Evolutionary conservation across 2,113 vertebrate species (phyloP), one percentile per base, ranked within the genome.

Genomic region (Tragelaphus scriptus): DNA sequence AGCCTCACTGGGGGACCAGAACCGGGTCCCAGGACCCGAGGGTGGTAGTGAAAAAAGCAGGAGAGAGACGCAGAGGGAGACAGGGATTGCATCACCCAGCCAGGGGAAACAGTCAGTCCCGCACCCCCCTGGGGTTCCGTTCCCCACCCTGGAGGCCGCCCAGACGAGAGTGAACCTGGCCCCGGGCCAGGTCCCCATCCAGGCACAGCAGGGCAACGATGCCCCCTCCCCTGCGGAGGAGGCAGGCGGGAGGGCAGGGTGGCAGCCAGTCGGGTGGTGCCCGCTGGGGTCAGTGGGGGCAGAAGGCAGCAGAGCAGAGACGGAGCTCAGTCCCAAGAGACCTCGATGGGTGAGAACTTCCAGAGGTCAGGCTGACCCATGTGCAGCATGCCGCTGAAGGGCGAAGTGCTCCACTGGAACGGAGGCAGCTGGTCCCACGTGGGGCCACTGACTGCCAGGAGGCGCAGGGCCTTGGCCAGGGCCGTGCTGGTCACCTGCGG

Each of bases 281-380:
- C 84, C 6, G 12, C 23, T 7, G 1, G 23, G 55, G 5, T 26
- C 28, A n/a, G 65, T 40, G 47, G 51, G 14, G 55, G 28, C 23
- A 17, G 6, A 79, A 63, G 55, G 88, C 71, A 40, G 94, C 89
- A 26, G 15, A 14, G 84, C 9, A 11, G 40, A 44, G 79, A 2
- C 0, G 3, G 49, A 2, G 5, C 6, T 99, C 99, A 99, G 86
- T 98, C 98, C 99, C 99, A 99, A 13, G 4, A 97, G 97, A 99
- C 98, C 92, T 98, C 97, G 81, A 99, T 21, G 0, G 99, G 99
- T 4, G 97, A 98, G 97, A 99, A 99, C 85, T 96, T 98, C 99
- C 99, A 99, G 93, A 98, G 99, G 98, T 99, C 99, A 0, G 99
- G 99, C 10, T 99, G 99, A 2, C 99, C 99, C 99, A 99, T 99